Percentiles rank a stretch among this genome's conserved stretches.
Conservation (phyloP, 2,797 vertebrate genomes). For the Phaenicophaeus curvirostris region DNA sequence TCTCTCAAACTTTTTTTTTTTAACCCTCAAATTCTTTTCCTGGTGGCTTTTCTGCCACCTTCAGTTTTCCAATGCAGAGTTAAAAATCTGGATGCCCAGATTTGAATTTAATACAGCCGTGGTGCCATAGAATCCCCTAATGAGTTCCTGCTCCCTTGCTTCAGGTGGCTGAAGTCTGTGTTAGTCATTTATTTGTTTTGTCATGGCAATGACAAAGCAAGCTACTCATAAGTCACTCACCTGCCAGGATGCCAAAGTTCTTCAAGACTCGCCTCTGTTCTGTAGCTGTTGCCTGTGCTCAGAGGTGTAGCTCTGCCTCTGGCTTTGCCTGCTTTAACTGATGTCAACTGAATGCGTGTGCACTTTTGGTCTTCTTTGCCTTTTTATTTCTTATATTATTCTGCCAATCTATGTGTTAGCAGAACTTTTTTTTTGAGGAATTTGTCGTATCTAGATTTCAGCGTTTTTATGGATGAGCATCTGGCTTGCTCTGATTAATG, state of each 20-base stretch:
- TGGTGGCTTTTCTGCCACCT: not conserved
- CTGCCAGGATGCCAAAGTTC: not conserved
- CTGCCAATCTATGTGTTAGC: not conserved
- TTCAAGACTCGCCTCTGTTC: not conserved
- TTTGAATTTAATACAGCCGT: not conserved
- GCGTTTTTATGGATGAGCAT: not conserved
- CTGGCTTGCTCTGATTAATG: constrained; percentile 26
- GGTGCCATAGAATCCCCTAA: not conserved
- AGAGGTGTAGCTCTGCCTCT: not conserved
- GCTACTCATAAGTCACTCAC: not conserved
- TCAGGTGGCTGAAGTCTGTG: not conserved
- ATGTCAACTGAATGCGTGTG: not conserved
- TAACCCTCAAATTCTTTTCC: not conserved
- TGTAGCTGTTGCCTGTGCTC: not conserved
- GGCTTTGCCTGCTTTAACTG: not conserved
- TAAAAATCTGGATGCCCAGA: not conserved
- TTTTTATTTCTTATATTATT: not conserved
- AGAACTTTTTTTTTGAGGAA: not conserved
- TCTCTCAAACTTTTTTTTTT: not conserved
- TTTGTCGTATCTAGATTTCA: not conserved
- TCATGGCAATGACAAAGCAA: not conserved
- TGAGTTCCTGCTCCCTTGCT: not conserved
- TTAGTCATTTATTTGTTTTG: not conserved
- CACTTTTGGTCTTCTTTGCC: not conserved
- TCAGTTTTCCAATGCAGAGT: not conserved